A percentile compares a stretch with the other conserved stretches of the same genome.
Conservation (phyloP, 2,888 invertebrate genomes). For the Peribatodes rhomboidaria region DNA sequence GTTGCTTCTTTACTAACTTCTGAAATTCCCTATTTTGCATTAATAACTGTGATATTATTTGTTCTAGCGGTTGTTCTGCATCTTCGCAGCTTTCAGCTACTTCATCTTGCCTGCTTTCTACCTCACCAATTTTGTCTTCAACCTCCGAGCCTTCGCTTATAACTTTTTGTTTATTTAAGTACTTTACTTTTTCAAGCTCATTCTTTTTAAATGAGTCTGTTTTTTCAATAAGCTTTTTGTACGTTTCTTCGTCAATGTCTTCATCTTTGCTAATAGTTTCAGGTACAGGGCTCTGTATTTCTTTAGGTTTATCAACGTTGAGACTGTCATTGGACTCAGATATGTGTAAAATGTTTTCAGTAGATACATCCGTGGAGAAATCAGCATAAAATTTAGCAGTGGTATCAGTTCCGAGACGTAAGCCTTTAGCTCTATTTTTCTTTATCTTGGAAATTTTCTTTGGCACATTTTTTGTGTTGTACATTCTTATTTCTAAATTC, state of each 20-base stretch:
- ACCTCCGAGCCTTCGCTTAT: constrained; percentile 78
- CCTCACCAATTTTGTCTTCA: constrained; percentile 68
- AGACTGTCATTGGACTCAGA: constrained; percentile 89
- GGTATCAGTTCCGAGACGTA: constrained; percentile 79
- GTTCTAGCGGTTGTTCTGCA: constrained; percentile 88
- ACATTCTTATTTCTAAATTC: constrained; percentile 87
- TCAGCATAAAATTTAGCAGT: constrained; percentile 90
- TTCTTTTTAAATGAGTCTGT: constrained; percentile 85
- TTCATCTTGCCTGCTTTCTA: constrained; percentile 55
- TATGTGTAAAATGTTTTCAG: constrained; percentile 87
- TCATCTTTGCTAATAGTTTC: constrained; percentile 76
- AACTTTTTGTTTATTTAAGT: constrained; percentile 80
- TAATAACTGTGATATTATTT: constrained; percentile 93
- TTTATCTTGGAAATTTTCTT: constrained; percentile 90
- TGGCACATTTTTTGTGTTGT: constrained; percentile 89
- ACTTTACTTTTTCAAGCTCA: constrained; percentile 82
- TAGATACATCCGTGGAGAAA: constrained; percentile 88
- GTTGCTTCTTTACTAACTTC: constrained; percentile 91
- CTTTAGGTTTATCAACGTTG: constrained; percentile 73
- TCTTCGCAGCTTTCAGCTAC: constrained; percentile 70
- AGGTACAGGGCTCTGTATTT: constrained; percentile 55
- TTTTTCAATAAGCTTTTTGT: constrained; percentile 81
- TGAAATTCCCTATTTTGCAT: constrained; percentile 95
- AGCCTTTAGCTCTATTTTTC: constrained; percentile 87
- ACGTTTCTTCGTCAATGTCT: constrained; percentile 81